Evolutionary conservation across 2,888 invertebrate genomes (phyloP).

Genomic region (Molanna angustata): DNA sequence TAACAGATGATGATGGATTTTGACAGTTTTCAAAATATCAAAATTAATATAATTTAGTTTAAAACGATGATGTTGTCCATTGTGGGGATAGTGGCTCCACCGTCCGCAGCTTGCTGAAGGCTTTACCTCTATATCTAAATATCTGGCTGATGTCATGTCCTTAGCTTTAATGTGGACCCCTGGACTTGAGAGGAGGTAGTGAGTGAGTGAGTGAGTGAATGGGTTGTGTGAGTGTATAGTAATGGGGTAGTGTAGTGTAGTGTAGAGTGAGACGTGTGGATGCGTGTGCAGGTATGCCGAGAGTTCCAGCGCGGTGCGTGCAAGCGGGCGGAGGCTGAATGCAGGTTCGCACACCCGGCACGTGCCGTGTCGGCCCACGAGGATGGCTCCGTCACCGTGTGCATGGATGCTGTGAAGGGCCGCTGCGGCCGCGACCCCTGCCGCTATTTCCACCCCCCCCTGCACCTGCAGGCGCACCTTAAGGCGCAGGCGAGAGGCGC

Average conservation of each 20-base stretch:
- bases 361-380: slow-evolving; percentile 94
- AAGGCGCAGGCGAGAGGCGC: slow-evolving; percentile 96
- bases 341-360: slow-evolving; percentile 98
- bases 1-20: too few relatives aligned
- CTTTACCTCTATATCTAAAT: not conserved
- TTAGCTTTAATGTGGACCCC: slow-evolving; percentile 14
- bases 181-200: slow-evolving; percentile 3
- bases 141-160: slow-evolving; percentile 15
- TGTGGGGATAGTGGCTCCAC: not conserved
- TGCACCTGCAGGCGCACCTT: slow-evolving; percentile 99
- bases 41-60: too few relatives aligned
- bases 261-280: not conserved
- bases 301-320: slow-evolving; percentile 98
- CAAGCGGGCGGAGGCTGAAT: slow-evolving; percentile 96
- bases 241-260: not conserved
- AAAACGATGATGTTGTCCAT: too few relatives aligned
- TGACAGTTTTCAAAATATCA: too few relatives aligned
- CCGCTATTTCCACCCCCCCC: slow-evolving; percentile 99
- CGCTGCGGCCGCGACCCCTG: slow-evolving; percentile 99
- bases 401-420: slow-evolving; percentile 99
- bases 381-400: slow-evolving; percentile 99
- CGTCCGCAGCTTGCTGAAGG: slow-evolving; percentile 5
- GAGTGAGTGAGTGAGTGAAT: not conserved
- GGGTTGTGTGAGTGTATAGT: not conserved
- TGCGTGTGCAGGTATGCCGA: slow-evolving; percentile 86